Base-by-base conservation (phyloP, 2,113 vertebrate species). In the Triplophysa tibetana region DNA sequence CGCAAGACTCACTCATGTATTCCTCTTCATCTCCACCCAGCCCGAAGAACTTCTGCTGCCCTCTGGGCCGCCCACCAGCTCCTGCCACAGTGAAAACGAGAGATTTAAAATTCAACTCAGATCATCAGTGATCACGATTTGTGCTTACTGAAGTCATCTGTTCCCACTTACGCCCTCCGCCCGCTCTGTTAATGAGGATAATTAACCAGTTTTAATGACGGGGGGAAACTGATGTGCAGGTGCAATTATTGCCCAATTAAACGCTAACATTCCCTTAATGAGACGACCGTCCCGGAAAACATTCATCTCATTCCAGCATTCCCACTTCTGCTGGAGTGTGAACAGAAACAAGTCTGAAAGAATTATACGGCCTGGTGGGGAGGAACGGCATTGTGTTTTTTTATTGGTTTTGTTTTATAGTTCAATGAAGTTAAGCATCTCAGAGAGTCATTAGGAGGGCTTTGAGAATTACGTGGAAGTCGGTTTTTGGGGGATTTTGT, bases 1-100 rank as follows among this genome's bases (percentile, higher is more conserved):
- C 8, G 26, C 8, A 41, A 23, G 41, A 94, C 96, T 95, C 95
- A 98, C 95, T 96, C 94, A 94, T 94, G 87, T 85, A 95, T 88
- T 93, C 93, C 82, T 91, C 94, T 85, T 93, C 91, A 0, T 92
- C 91, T 75, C 86, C 68, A 70, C 93, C 93, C 89, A 92, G 90
- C 75, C 87, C 80, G 76, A 89, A 88, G 74, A 69, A 78, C 74
- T 89, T 91, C 75, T 87, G 92, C 79, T 92, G 91, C 74, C 64
- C 90, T 88, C 89, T 91, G 83, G 86, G 84, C 78, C 77, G 11
- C 65, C 89, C 89, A 73, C 54, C 43, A 81, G 50, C 88, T 86
- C 88, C 89, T 85, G 90, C 94, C 11, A 95, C 38, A 73, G 93
- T 84, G 43, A 80, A 24, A 78, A 17, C 61, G 26, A 63, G 68